Conservation (phyloP, 2,888 invertebrate genomes). For the Perizoma flavofasciatum region DNA sequence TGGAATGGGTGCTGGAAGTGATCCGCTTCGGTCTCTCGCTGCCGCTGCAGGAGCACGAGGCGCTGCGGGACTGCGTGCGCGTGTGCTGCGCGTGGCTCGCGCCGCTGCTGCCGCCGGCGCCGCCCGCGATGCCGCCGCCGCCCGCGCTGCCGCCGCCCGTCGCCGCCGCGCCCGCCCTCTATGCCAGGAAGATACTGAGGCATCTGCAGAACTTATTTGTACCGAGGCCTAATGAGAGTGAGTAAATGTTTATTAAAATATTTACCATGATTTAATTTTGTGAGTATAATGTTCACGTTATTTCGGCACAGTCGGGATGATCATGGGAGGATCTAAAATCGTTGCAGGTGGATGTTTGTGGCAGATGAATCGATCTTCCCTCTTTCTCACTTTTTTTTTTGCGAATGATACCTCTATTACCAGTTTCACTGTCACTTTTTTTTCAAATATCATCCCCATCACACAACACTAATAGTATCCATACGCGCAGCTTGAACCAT, state of each 20-base stretch:
- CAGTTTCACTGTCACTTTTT: too few species aligned
- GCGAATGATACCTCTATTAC: too few species aligned
- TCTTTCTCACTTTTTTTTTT: too few species aligned
- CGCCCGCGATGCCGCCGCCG: constrained; percentile 92
- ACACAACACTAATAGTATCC: too few species aligned
- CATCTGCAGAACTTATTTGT: constrained; percentile 98
- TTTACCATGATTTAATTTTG: too few species aligned
- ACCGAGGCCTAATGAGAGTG: constrained; percentile 96
- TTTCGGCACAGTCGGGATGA: too few species aligned
- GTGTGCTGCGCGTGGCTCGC: constrained; percentile 99
- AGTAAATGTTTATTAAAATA: constrained; percentile 48
- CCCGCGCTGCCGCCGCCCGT: constrained; percentile 95
- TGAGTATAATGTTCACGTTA: too few species aligned
- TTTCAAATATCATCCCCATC: too few species aligned
- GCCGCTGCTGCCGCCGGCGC: constrained; percentile 92
- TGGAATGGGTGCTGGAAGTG: constrained; percentile 93
- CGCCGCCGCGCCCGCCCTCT: constrained; percentile 94
- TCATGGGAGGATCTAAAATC: too few species aligned
- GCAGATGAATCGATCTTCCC: too few species aligned
- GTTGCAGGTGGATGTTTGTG: too few species aligned
- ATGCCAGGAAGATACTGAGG: constrained; percentile 94
- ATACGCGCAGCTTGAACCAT: too few species aligned
- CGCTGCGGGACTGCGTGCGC: constrained; percentile 97
- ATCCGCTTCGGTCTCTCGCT: constrained; percentile 96
- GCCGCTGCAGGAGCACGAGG: constrained; percentile 95